Conservation (phyloP, 2,797 vertebrate species). For the Oreonectes daqikongensis region DNA sequence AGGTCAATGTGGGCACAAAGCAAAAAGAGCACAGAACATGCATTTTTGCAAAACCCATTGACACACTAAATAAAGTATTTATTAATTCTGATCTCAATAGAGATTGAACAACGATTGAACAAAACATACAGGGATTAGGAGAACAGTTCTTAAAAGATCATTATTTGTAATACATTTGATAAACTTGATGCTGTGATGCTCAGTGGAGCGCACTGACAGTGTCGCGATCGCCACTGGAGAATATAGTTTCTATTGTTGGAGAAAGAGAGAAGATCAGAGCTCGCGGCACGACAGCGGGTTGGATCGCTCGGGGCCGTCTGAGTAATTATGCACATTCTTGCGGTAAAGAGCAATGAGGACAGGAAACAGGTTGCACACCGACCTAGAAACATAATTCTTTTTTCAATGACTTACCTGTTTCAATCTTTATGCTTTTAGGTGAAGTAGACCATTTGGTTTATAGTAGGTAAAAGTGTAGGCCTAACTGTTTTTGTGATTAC, state of each 20-base stretch:
- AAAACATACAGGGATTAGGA: background rate
- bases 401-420: slow-evolving; percentile 10
- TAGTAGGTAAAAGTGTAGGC: too few relatives aligned
- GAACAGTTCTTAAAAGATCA: slow-evolving; percentile 53
- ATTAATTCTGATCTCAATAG: background rate
- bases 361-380: slow-evolving; percentile 19
- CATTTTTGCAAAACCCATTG: background rate
- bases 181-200: slow-evolving; percentile 61
- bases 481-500: too few relatives aligned
- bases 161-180: slow-evolving; percentile 68
- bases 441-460: background rate
- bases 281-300: slow-evolving; percentile 59
- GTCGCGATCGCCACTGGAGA: slow-evolving; percentile 63
- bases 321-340: slow-evolving; percentile 55
- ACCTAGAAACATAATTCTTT: slow-evolving; percentile 40
- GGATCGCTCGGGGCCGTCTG: slow-evolving; percentile 50
- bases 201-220: slow-evolving; percentile 49
- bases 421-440: background rate
- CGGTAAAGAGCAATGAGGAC: slow-evolving; percentile 14
- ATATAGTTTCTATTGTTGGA: slow-evolving; percentile 65
- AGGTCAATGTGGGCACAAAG: slow-evolving; percentile 5
- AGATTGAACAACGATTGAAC: background rate
- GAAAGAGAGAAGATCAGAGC: slow-evolving; percentile 52
- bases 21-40: background rate
- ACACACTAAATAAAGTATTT: background rate